These are phyloP conservation scores for Coreius guichenoti DNA, from an alignment of 2,797 vertebrate genomes.

Conservation along the genomic window DNA sequence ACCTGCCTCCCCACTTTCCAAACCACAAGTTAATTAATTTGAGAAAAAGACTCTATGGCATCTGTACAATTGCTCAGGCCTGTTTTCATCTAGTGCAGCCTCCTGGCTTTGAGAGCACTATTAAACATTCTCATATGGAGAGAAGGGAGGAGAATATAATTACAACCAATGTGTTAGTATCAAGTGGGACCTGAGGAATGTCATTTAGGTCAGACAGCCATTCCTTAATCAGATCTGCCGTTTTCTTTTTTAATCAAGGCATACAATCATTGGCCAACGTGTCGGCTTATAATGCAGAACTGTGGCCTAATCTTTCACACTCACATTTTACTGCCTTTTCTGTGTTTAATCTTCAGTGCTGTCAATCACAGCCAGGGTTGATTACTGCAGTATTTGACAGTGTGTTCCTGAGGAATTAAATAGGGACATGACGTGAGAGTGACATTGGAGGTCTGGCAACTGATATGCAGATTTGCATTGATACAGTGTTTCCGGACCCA, in stretches of 20 bases:
- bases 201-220: slow-evolving; percentile 63
- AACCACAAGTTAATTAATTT: slow-evolving; percentile 72
- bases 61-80: slow-evolving; percentile 56
- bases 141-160: slow-evolving; percentile 63
- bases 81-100: slow-evolving; percentile 64
- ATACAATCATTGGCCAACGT: slow-evolving; percentile 45
- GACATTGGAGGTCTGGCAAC: slow-evolving; percentile 73
- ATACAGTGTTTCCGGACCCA: slow-evolving; percentile 66
- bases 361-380: slow-evolving; percentile 67
- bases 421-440: slow-evolving; percentile 74
- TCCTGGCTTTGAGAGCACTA: slow-evolving; percentile 60
- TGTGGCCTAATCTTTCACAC: slow-evolving; percentile 58
- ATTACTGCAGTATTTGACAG: slow-evolving; percentile 72
- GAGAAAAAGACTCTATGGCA: slow-evolving; percentile 63
- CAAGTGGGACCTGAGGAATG: slow-evolving; percentile 62
- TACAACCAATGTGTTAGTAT: slow-evolving; percentile 56
- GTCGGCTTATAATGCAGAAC: slow-evolving; percentile 55
- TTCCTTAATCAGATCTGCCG: slow-evolving; percentile 63
- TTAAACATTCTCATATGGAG: slow-evolving; percentile 63
- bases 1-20: slow-evolving; percentile 60
- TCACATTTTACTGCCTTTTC: slow-evolving; percentile 64
- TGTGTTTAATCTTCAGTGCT: slow-evolving; percentile 70
- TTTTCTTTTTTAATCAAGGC: slow-evolving; percentile 70
- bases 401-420: slow-evolving; percentile 77
- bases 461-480: slow-evolving; percentile 74